Base-by-base conservation (phyloP, 2,113 vertebrate genomes). In the Ifrita kowaldi region DNA sequence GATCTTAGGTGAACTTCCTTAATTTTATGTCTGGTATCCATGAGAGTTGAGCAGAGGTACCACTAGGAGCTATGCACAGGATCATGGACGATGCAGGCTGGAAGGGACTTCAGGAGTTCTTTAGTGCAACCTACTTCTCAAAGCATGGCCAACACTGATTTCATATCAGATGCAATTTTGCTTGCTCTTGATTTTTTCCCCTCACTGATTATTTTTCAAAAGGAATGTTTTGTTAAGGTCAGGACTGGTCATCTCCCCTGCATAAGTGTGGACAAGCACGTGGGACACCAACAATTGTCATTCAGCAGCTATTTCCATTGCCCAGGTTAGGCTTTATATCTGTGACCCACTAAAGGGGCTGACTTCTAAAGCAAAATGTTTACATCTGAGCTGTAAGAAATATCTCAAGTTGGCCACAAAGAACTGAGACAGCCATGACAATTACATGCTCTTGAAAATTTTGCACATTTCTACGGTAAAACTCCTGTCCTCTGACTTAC, bases 221-320 rank as follows among this genome's bases (percentile, higher is more conserved):
- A 65, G 24, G 9, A 71, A 33, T 35, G 53, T 5, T 57, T 81
- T 57, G 16, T 60, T 60, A 19, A 17, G 35, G 10, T 20, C 64
- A 35, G n/a, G 41, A 10, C 11, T 17, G 27, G 37, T 41, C 41
- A 28, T 57, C 22, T 78, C 17, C 47, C 44, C 15, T 37, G 22
- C 8, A 0, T 21, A 21, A 30, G 8, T 3, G 39, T 68, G n/a
- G n/a, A 9, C 18, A n/a, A 83, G 22, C 10, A 35, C 1, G 2
- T 20, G 53, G 52, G 30, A 44, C 44, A 65, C 19, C 46, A 81
- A 11, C 3, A 37, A 4, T 2, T 85, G 37, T 11, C 15, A 13
- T 21, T 68, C 44, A 62, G 23, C 26, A 35, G 7, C 46, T 71
- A 5, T 64, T 88, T 83, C 44, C 41, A 14, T n/a, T 35, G 15